Evolutionary conservation across 2,888 invertebrate genomes (phyloP).

Genomic region (Trachelus troglodyta): DNA sequence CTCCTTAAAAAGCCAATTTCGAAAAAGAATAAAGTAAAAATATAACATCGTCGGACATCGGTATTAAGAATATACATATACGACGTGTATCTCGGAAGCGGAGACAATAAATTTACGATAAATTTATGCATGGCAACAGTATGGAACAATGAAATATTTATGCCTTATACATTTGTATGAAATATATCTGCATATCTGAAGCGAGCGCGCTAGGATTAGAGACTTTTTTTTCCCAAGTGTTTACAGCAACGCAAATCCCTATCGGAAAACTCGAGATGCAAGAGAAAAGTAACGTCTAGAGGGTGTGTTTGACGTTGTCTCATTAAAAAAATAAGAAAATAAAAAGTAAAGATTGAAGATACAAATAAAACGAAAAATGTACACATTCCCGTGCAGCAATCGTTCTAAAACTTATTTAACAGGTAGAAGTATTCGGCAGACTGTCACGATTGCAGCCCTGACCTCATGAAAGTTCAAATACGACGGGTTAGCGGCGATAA

Average conservation of each 20-base stretch:
- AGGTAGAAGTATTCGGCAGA: neutral
- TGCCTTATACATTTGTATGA: slow-evolving; percentile 4
- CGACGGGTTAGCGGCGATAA: neutral
- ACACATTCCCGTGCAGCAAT: neutral
- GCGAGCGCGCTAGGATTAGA: neutral
- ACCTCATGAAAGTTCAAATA: neutral
- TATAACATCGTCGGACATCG: slow-evolving; percentile 24
- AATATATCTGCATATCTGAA: neutral
- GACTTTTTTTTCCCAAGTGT: neutral
- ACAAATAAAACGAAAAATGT: neutral
- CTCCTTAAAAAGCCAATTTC: neutral
- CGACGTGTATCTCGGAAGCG: slow-evolving; percentile 4
- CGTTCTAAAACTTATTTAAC: neutral
- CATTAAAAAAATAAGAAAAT: neutral
- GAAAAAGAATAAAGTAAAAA: neutral
- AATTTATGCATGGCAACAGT: slow-evolving; percentile 18
- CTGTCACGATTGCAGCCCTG: neutral
- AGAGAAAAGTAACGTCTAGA: neutral
- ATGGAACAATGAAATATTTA: slow-evolving; percentile 3
- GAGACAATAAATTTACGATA: slow-evolving; percentile 16
- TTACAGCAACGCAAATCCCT: neutral
- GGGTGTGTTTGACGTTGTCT: neutral
- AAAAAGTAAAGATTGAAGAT: neutral
- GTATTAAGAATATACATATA: slow-evolving; percentile 21
- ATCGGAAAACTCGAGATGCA: neutral